Base-by-base conservation (phyloP, 2,113 vertebrate species). In the Scartelaos histophorus region DNA sequence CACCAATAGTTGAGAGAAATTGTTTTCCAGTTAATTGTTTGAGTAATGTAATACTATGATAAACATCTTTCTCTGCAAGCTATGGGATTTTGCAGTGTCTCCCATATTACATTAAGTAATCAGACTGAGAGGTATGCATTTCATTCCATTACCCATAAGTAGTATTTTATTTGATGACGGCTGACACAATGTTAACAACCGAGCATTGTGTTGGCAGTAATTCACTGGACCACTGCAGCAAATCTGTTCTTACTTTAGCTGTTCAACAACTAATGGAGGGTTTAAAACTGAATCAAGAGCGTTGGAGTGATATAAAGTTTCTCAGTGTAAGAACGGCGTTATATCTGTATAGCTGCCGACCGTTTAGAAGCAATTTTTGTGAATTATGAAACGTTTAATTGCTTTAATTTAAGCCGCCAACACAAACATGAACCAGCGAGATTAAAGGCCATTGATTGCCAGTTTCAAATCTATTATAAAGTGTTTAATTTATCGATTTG, bases 241-340 rank as follows among this genome's bases (percentile, higher is more conserved):
- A 22, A 22, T 2, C 45, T 4, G 67, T 35, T 71, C 54, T 70
- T 71, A 66, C 2, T 16, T 15, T 67, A 13, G 46, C 76, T 76
- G 17, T 25, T 38, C 38, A 66, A 61, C 62, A 71, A 24, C 10
- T 38, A 64, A 64, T 35, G 21, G 24, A 62, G 38, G 68, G 24
- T 66, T 77, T 56, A 66, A 61, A 67, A 61, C 70, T 66, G 72
- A 79, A 81, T 53, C n/a, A 79, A 69, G 29, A 45, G 75, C 24
- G 1, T 13, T 79, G 69, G 71, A 71, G 80, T 17, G 2, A 21
- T 66, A 2, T 17, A 34, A 61, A 5, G 29, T 70, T 66, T 47
- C 61, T 70, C 5, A 5, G 62, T 70, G 13, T 29, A 76, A 24
- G 68, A 70, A 70, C 25, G 53, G 25, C 13, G 0, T 53, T 35